Evolutionary conservation across 2,113 vertebrate genomes (phyloP), one percentile per base, ranked within the genome.

Genomic region (Oreochromis niloticus): DNA sequence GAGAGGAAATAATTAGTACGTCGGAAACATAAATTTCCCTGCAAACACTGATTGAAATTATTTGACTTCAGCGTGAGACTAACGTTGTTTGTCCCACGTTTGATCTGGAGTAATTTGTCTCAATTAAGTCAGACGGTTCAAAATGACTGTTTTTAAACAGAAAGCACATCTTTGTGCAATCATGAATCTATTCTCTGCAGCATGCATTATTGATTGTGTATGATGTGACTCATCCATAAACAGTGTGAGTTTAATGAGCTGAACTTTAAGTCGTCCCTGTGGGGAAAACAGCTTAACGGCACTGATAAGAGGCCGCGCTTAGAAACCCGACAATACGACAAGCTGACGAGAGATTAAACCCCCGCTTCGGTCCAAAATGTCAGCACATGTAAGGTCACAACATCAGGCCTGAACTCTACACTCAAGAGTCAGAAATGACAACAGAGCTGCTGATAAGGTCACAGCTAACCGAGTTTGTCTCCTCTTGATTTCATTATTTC

Each of bases 81-180:
- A 32, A 50, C 1, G 0, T 0, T 1, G 6, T 41, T 68, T 68
- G 13, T 7, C 12, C 61, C 61, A 22, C 19, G 4, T 19, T 46
- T 30, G 4, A 75, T 30, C 24, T 50, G 6, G 24, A 50, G 43
- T 0, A 4, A 1, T 50, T 75, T 75, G 43, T 12, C n/a, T 50
- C 16, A 3, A 78, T 78, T 78, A 32, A 50, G 43, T 30, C 4
- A 1, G 43, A 30, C 1, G 3, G 9, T 50, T 78, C 71, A 78
- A 50, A 32, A 50, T 19, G 16, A 75, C 0, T 0, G 4, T 50
- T 50, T 46, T 75, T 50, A 0, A 50, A 9, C 43, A 73, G 68
- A 73, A 17, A 46, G 66, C 66, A 73, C 3, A 32, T 32, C 9
- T 75, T 50, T 75, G 14, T 27, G 22, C 71, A 50, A 17, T 30